Percentiles rank a stretch among this genome's conserved stretches.
Conservation (phyloP, 2,797 vertebrate genomes). For the Gallinago stenura region DNA sequence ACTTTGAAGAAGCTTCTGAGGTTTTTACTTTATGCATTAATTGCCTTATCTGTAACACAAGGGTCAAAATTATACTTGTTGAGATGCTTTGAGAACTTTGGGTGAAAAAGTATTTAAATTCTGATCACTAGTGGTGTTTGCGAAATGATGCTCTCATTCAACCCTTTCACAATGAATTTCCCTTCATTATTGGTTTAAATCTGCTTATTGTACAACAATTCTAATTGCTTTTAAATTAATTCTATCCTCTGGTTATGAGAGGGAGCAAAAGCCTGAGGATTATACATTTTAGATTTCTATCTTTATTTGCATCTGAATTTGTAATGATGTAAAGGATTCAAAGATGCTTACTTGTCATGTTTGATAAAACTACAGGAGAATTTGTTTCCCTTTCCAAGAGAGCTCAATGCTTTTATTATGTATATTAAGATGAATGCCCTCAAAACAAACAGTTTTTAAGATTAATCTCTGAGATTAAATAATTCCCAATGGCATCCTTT, state of each 20-base stretch:
- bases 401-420: not conserved
- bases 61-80: not conserved
- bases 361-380: not conserved
- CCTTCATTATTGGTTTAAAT: slow-evolving; percentile 21
- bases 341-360: not conserved
- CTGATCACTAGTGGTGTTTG: not conserved
- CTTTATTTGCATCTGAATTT: slow-evolving; percentile 34
- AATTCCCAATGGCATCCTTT: not conserved
- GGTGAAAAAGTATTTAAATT: not conserved
- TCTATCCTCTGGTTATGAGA: not conserved
- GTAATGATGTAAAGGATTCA: slow-evolving; percentile 10
- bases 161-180: not conserved
- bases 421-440: not conserved
- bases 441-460: slow-evolving; percentile 20
- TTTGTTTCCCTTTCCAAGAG: not conserved
- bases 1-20: not conserved
- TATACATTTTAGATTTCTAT: not conserved
- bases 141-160: not conserved
- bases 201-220: not conserved
- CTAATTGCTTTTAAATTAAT: slow-evolving; percentile 27
- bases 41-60: not conserved
- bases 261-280: slow-evolving; percentile 4
- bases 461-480: slow-evolving; percentile 2
- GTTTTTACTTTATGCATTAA: not conserved
- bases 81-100: not conserved